phyloP scores from a whole-genome alignment of 23 tunicate species.

The Ascidia mentula region DNA sequence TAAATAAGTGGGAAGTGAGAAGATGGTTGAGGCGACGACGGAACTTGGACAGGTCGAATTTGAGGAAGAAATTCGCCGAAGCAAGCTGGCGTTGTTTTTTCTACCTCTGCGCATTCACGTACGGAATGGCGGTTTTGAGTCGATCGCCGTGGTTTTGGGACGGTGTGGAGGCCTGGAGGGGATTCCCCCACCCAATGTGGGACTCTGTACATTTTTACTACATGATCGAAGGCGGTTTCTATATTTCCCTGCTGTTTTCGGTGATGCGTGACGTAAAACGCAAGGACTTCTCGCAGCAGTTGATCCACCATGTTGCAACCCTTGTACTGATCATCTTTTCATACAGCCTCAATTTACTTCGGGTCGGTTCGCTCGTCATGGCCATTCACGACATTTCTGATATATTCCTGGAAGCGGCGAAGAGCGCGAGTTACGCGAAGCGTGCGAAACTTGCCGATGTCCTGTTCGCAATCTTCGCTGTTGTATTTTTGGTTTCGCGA shows the following conservation, averaged over 20 bases:
- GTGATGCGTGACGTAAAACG: constrained; percentile 74
- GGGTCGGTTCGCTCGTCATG: constrained; percentile 90
- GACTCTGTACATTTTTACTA: constrained; percentile 70
- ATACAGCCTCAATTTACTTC: constrained; percentile 51
- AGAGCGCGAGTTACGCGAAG: constrained; percentile 61
- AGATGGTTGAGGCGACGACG: constrained; percentile 75
- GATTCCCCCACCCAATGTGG: constrained; percentile 78
- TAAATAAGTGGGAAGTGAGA: constrained; percentile 25
- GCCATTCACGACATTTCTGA: constrained; percentile 96
- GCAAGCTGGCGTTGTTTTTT: constrained; percentile 86
- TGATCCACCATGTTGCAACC: constrained; percentile 92
- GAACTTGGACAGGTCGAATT: constrained; percentile 45
- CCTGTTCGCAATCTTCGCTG: constrained; percentile 71
- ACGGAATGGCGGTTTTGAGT: constrained; percentile 47
- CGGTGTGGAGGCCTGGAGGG: constrained; percentile 69
- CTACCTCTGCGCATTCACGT: constrained; percentile 66
- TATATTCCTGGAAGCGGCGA: constrained; percentile 79
- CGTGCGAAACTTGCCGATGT: constrained; percentile 42
- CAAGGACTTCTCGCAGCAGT: constrained; percentile 82
- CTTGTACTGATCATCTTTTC: constrained; percentile 75
- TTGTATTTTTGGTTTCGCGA: constrained; percentile 75
- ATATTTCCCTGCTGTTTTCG: constrained; percentile 67
- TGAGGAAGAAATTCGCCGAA: constrained; percentile 70
- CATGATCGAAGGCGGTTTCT: constrained; percentile 92
- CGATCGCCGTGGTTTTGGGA: constrained; percentile 97